Percentiles rank a stretch among this genome's conserved stretches.
phyloP scores from a whole-genome alignment of 2,113 vertebrate genomes.

The Shinisaurus crocodilurus region DNA sequence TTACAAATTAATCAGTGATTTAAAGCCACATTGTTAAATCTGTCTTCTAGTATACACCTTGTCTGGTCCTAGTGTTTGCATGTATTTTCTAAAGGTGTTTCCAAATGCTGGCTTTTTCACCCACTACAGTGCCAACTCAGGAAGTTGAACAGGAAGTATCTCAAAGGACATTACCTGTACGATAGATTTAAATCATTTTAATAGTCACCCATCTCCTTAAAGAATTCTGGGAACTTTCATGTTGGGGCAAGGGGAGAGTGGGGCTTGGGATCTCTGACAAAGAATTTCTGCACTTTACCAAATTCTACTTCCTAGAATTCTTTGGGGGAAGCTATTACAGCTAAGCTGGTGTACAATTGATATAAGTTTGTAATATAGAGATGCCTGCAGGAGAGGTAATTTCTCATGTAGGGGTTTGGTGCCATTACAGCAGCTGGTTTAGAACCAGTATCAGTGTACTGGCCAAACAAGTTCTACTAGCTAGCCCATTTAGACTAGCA shows the following conservation, averaged over 20 bases:
- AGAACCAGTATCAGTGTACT: background rate
- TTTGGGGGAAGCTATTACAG: background rate
- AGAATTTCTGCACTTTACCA: background rate
- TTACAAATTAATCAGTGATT: background rate
- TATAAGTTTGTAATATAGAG: background rate
- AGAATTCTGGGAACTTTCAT: background rate
- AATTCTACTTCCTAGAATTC: background rate
- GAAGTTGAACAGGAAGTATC: background rate
- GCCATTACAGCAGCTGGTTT: background rate
- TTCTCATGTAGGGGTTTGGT: background rate
- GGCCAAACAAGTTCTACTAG: background rate
- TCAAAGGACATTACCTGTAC: background rate
- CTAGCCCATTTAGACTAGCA: background rate
- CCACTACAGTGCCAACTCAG: background rate
- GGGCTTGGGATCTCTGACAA: background rate
- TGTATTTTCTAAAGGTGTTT: slow-evolving; percentile 5
- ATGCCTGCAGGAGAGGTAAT: background rate
- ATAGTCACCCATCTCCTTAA: background rate
- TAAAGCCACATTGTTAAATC: background rate
- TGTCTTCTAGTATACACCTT: background rate
- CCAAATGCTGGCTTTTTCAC: background rate
- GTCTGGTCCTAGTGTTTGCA: background rate
- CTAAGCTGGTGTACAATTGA: background rate
- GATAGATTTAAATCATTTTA: background rate
- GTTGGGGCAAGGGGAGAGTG: background rate